Base-by-base conservation (phyloP, 1,140 invertebrate species). In the Eubasilissa regina region DNA sequence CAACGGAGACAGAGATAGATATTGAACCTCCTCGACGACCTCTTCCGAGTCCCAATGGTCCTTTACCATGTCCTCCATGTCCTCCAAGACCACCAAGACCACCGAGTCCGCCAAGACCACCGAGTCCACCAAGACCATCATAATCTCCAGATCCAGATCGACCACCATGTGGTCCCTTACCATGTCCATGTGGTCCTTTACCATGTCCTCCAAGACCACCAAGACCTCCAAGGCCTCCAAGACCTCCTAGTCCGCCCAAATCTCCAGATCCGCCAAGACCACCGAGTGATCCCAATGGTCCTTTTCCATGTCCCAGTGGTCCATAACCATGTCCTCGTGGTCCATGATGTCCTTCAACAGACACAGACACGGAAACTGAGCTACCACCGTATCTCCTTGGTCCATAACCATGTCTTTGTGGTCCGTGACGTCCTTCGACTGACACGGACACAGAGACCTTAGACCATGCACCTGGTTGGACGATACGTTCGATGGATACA, bases 91-190 rank as follows among this genome's bases (percentile, higher is more conserved):
- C 74, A 19, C n/a, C n/a, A 8, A 8, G 11, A 58, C 55, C 73
- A 43, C 73, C 51, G 12, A 9, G 74, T 62, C 74, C 45, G 10
- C 44, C 55, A 13, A 35, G 25, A 58, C 55, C 73, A 43, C 73
- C 51, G 12, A 9, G 74, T 62, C 74, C 45, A 4, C 44, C 55
- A 13, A 35, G 25, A n/a, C n/a, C n/a, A n/a, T n/a, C n/a, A n/a
- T n/a, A n/a, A n/a, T n/a, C n/a, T n/a, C n/a, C n/a, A n/a, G n/a
- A n/a, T n/a, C n/a, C n/a, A n/a, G n/a, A n/a, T 1, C 1, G 25
- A 35, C 25, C 25, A 35, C 25, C 25, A 6, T 6, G 25, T 35
- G 25, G 6, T 35, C 25, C 25, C 25, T 6, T 3, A 35, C n/a
- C n/a, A n/a, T n/a, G n/a, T n/a, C n/a, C n/a, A n/a, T n/a, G n/a